Evolutionary conservation across 2,113 vertebrate genomes (phyloP), one percentile per base, ranked within the genome.

Genomic region (Bambusicola thoracicus): DNA sequence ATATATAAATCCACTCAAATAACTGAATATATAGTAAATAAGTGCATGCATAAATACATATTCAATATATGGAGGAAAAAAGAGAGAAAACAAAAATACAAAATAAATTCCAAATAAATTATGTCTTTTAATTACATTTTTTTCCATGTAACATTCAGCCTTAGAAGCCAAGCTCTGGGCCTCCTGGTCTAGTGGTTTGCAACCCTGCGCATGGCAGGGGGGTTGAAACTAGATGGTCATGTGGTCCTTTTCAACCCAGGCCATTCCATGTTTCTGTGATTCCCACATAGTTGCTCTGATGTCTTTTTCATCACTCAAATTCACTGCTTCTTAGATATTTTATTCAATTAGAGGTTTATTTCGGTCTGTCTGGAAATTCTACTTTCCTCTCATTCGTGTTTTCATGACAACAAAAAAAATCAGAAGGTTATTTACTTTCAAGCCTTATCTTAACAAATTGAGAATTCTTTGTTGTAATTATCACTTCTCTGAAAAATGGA

Each of bases 201-300:
- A 3, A 49, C 48, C 11, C 48, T 49, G 11, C 48, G 24, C 22
- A 49, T 49, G 22, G 21, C 22, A 24, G 11, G 11, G 20, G 48
- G 21, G 6, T 49, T 49, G 48, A 49, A 49, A 49, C 22, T 49
- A 49, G 48, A 49, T 49, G 21, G 24, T 24, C 11, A 24, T 49
- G 21, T 24, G 11, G 48, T 49, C 48, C 20, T 49, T 49, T 24
- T 48, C 46, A 48, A 22, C 11, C 44, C 46, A 48, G 46, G 21
- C 21, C 11, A 49, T 49, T 49, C 22, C 12, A 49, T 46, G 46
- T 21, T 46, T 46, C 46, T 46, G 21, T 49, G 48, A 49, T 49
- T 91, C 19, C 7, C 32, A 63, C 8, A 48, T 4, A 36, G 18
- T 12, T 81, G 3, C 0, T 0, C 10, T 51, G 8, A n/a, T 72